A percentile compares a stretch with the other conserved stretches of the same genome.
Evolutionary conservation across 2,113 vertebrate genomes (phyloP).

Genomic region (Macquaria australasica): DNA sequence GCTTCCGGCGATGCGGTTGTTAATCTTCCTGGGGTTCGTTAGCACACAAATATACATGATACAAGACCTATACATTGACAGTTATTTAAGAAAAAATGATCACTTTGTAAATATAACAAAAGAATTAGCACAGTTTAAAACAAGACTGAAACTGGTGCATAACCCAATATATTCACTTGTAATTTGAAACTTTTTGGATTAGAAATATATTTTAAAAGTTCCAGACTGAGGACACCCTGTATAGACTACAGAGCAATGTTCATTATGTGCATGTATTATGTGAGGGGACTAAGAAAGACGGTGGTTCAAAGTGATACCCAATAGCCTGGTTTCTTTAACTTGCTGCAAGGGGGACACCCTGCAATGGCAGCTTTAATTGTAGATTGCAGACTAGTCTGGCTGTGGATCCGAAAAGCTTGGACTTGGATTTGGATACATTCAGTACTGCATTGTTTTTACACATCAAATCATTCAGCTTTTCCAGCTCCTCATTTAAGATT

Average conservation of each 20-base stretch:
- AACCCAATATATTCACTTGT: neutral
- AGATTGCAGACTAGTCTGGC: neutral
- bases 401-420: neutral
- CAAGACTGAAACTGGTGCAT: neutral
- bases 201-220: neutral
- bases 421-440: neutral
- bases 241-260: neutral
- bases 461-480: neutral
- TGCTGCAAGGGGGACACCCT: neutral
- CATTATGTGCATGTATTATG: neutral
- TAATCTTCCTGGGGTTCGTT: neutral
- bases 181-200: neutral
- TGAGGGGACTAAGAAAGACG: neutral
- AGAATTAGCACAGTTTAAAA: neutral
- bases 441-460: neutral
- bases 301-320: neutral
- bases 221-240: neutral
- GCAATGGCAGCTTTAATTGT: neutral
- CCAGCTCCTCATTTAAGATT: too few relatives aligned
- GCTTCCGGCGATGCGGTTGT: neutral
- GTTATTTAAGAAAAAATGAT: neutral
- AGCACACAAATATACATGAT: neutral
- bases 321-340: neutral
- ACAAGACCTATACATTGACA: neutral
- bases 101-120: neutral